phyloP scores from a whole-genome alignment of 2,888 invertebrate genomes.

The Tholera decimalis region DNA sequence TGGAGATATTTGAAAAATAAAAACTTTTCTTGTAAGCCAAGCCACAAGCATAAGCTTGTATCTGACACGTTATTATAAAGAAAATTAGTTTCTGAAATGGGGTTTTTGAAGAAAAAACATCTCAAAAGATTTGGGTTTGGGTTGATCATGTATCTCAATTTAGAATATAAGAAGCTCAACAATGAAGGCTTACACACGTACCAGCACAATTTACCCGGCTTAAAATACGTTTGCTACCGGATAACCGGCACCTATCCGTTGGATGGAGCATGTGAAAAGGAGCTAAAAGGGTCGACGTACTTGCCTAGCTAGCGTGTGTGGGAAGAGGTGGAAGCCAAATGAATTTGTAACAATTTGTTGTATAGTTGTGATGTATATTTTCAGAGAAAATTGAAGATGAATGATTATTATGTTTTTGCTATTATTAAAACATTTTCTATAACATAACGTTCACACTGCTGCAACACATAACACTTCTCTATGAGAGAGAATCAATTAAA shows the following conservation, averaged over 20 bases:
- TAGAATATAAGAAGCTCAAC: not conserved
- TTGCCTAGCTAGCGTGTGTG: not conserved
- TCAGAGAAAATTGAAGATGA: not conserved
- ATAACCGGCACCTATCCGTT: slow-evolving; percentile 9
- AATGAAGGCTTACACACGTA: not conserved
- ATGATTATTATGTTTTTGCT: not conserved
- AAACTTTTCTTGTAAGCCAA: too few species aligned
- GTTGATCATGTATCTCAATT: not conserved
- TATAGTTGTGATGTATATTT: not conserved
- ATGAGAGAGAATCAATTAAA: too few species aligned
- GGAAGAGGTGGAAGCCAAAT: not conserved
- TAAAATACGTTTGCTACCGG: not conserved
- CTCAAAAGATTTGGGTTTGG: too few species aligned
- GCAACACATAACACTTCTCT: too few species aligned
- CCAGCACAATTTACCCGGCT: not conserved
- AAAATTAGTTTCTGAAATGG: too few species aligned
- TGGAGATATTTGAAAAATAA: too few species aligned
- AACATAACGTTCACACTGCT: too few species aligned
- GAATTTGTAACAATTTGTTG: not conserved
- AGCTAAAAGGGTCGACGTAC: not conserved
- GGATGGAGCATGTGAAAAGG: not conserved
- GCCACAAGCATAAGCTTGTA: too few species aligned
- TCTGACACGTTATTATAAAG: too few species aligned
- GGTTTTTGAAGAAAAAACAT: not conserved
- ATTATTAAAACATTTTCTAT: too few species aligned